Evolutionary conservation across 2,888 invertebrate species (phyloP), one percentile per base, ranked within the genome.

Genomic region (Cantharis lateralis): DNA sequence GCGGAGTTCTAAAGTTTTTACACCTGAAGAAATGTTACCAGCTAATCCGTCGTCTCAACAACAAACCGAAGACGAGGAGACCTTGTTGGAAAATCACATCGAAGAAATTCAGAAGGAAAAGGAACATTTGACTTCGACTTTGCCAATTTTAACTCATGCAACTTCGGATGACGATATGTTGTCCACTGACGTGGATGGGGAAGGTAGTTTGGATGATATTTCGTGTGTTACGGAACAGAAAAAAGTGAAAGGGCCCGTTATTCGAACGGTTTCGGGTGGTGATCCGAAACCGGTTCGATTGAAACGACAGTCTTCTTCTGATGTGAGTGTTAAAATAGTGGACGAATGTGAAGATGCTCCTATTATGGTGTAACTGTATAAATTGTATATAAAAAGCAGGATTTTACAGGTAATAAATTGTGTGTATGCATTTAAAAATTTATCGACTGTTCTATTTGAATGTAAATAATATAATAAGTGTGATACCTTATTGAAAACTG

Each of bases 161-260:
- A 95, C 95, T 69, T 96, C 96, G 0, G 96, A 97, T 87, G 97
- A 97, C 87, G 97, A 97, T 88, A 90, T 96, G 86, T 89, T 96
- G 70, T 92, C 91, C 84, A 95, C 95, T 20, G 95, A 95, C 88
- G 91, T 94, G 83, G 95, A 95, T 86, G 95, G 95, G 83, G 95
- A 95, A 86, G 95, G 95, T 81, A 92, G 92, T 87, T 89, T 92
- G 62, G 93, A 93, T 86, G 93, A 93, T 88, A 85, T 89, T 68
- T 87, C 88, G n/a, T 88, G 87, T 80, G 85, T 88, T 74, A 86
- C 85, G 26, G 87, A 87, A 69, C 83, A 83, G 72, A 84, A 84
- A 70, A 84, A 85, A 78, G 82, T 84, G 26, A 83, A 84, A 68
- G 84, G 85, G 24, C 87, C 87, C 13, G 86, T 88, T 15, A 85